These are phyloP conservation scores for Polydrusus tereticollis DNA, from an alignment of 2,888 invertebrate species.

Conservation along the genomic window DNA sequence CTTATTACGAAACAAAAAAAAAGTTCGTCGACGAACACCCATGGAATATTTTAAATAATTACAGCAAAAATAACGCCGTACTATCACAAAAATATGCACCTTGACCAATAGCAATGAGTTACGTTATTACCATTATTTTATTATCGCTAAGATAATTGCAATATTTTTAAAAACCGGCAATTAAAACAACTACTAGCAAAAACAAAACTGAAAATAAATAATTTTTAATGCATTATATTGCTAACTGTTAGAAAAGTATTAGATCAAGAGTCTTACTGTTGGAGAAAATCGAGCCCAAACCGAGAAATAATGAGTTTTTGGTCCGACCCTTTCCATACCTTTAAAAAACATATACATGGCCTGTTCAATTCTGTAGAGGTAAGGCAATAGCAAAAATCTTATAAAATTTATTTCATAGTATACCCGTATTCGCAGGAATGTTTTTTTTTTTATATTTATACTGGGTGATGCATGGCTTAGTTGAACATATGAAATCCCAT, in stretches of 20 bases:
- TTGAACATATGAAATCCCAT: too few relatives aligned
- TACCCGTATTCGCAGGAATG: too few relatives aligned
- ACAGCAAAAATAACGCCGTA: background rate
- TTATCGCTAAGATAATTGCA: conserved; percentile 14
- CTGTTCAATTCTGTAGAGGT: background rate
- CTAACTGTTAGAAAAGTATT: background rate
- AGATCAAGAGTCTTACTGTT: background rate
- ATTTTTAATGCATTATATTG: background rate
- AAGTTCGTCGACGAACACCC: conserved; percentile 24
- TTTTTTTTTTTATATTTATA: too few relatives aligned
- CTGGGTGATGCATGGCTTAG: too few relatives aligned
- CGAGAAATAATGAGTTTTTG: conserved; percentile 1
- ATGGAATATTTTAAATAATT: background rate
- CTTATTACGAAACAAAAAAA: too few relatives aligned
- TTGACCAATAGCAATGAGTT: background rate
- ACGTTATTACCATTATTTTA: background rate
- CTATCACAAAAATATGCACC: conserved; percentile 7
- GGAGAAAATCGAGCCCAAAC: background rate
- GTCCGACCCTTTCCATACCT: background rate
- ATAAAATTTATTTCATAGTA: too few relatives aligned
- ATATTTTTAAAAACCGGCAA: background rate
- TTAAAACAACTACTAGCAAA: background rate
- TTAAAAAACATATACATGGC: background rate
- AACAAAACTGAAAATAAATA: background rate
- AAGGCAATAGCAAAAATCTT: background rate